These are phyloP conservation scores for Siphamia tubifer DNA, from an alignment of 2,113 vertebrate genomes.

Conservation along the genomic window DNA sequence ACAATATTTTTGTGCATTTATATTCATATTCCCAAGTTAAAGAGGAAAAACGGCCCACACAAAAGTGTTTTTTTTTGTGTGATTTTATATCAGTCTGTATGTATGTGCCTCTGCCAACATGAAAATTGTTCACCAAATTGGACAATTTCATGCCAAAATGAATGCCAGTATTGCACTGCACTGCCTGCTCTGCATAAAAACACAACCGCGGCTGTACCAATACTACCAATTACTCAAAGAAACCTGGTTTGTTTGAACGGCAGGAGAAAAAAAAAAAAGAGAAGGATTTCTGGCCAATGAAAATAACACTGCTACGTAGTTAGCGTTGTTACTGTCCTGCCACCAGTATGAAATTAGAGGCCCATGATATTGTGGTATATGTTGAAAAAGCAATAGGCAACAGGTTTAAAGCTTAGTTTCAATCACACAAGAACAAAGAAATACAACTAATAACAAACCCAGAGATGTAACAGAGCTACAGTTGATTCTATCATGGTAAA, in stretches of 20 bases:
- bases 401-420: slow-evolving; percentile 70
- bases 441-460: slow-evolving; percentile 5
- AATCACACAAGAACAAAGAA: slow-evolving; percentile 28
- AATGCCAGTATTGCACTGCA: slow-evolving; percentile 8
- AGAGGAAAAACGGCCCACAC: not conserved
- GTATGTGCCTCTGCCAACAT: not conserved
- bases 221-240: slow-evolving; percentile 3
- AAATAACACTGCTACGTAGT: not conserved
- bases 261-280: slow-evolving; percentile 19
- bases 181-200: slow-evolving; percentile 36
- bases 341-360: slow-evolving; percentile 49
- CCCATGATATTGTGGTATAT: not conserved
- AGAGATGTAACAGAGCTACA: slow-evolving; percentile 32
- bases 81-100: not conserved
- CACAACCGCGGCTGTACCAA: slow-evolving; percentile 2
- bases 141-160: slow-evolving; percentile 33
- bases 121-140: slow-evolving; percentile 31
- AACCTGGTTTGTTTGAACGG: slow-evolving; percentile 1
- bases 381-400: slow-evolving; percentile 24
- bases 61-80: not conserved
- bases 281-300: not conserved
- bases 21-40: not conserved
- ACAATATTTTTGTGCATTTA: not conserved
- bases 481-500: slow-evolving; percentile 20
- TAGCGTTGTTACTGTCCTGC: slow-evolving; percentile 1